These are phyloP conservation scores for Diarsia mendica DNA, from an alignment of 2,888 invertebrate genomes.

Conservation along the genomic window DNA sequence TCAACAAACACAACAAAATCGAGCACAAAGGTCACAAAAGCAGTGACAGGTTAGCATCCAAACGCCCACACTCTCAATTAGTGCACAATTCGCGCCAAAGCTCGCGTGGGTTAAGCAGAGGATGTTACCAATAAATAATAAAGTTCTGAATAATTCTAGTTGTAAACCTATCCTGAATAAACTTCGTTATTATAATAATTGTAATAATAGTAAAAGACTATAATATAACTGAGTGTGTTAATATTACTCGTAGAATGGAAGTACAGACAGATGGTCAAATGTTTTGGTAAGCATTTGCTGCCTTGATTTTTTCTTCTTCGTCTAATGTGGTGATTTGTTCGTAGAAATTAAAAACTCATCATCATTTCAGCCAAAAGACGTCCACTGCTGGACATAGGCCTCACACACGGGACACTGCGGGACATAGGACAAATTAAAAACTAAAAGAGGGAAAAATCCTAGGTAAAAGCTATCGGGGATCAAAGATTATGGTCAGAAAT, in stretches of 20 bases:
- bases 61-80: slow-evolving; percentile 53
- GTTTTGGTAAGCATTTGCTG: not conserved
- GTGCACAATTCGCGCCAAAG: slow-evolving; percentile 27
- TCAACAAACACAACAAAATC: slow-evolving; percentile 13
- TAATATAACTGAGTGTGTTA: slow-evolving; percentile 19
- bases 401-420: too few relatives aligned
- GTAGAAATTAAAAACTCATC: too few relatives aligned
- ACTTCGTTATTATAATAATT: slow-evolving; percentile 26
- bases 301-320: too few relatives aligned
- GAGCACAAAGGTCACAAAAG: slow-evolving; percentile 32
- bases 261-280: not conserved
- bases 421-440: too few relatives aligned
- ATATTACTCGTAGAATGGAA: slow-evolving; percentile 20
- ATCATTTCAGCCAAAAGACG: too few relatives aligned
- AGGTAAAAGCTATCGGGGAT: too few relatives aligned
- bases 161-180: slow-evolving; percentile 27
- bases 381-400: too few relatives aligned
- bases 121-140: slow-evolving; percentile 47
- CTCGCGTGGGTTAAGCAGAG: slow-evolving; percentile 46
- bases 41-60: slow-evolving; percentile 44
- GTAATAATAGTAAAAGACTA: slow-evolving; percentile 15
- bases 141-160: slow-evolving; percentile 27
- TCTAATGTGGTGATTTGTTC: too few relatives aligned
- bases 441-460: too few relatives aligned
- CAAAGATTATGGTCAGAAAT: too few relatives aligned